phyloP scores from a whole-genome alignment of 1,140 invertebrate genomes.

The Drosophila micromelanica region DNA sequence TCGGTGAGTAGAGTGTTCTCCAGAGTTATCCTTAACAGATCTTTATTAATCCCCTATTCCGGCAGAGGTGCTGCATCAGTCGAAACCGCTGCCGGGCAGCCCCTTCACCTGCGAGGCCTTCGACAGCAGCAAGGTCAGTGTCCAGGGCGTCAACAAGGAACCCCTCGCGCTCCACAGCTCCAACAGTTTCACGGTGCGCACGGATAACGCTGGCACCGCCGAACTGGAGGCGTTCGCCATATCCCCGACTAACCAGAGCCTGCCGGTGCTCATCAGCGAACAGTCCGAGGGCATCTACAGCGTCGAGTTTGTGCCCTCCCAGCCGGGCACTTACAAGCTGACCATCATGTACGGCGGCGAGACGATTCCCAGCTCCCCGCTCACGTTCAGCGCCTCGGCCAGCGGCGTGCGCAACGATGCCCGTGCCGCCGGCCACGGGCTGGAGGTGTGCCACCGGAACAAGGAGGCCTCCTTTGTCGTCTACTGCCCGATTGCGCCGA shows the following conservation, averaged over 20 bases:
- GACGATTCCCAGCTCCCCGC: conserved; percentile 86
- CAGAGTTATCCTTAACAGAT: too few species aligned
- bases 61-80: conserved; percentile 94
- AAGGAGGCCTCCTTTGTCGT: conserved; percentile 90
- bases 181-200: conserved; percentile 94
- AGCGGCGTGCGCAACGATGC: conserved; percentile 84
- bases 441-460: conserved; percentile 89
- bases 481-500: conserved; percentile 86
- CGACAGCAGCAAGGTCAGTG: conserved; percentile 92
- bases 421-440: conserved; percentile 87
- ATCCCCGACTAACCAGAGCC: conserved; percentile 93
- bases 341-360: conserved; percentile 94
- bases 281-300: conserved; percentile 90
- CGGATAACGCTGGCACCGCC: conserved; percentile 94
- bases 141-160: conserved; percentile 90
- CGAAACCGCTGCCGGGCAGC: conserved; percentile 96
- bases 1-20: conserved; percentile 86
- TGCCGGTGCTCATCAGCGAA: conserved; percentile 92
- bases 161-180: conserved; percentile 93
- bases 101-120: conserved; percentile 98
- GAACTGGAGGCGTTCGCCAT: conserved; percentile 95
- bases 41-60: too few species aligned
- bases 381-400: conserved; percentile 85
- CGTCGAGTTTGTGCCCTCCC: conserved; percentile 93
- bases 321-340: conserved; percentile 95